Conservation (phyloP, 2,113 vertebrate genomes). For the Nothocercus julius region DNA sequence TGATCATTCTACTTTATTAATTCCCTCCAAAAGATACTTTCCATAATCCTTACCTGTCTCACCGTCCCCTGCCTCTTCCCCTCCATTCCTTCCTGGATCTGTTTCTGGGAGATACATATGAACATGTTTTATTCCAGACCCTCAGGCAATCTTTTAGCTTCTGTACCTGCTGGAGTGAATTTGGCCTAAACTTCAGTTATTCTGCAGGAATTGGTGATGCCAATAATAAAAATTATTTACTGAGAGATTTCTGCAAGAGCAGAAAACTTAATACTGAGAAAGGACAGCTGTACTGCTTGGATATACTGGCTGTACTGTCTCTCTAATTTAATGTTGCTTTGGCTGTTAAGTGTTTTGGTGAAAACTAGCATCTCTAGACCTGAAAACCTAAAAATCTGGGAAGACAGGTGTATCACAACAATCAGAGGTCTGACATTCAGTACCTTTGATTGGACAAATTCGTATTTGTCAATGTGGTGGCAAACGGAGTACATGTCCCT, state of each 20-base stretch:
- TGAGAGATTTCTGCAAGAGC: neutral
- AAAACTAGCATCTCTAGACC: neutral
- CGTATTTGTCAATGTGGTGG: neutral
- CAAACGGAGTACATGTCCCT: neutral
- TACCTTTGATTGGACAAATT: neutral
- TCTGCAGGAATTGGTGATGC: neutral
- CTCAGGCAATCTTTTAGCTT: neutral
- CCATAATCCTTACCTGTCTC: neutral
- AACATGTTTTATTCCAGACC: neutral
- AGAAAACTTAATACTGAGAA: neutral
- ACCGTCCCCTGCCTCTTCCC: neutral
- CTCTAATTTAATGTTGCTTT: neutral
- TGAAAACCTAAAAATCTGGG: neutral
- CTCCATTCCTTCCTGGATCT: neutral
- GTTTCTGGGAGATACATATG: neutral
- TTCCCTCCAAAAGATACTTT: neutral
- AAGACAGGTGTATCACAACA: neutral
- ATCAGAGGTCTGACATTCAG: neutral
- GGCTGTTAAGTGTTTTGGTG: neutral
- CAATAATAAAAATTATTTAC: neutral
- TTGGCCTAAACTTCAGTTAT: neutral
- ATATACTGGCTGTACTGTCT: neutral
- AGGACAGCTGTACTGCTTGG: neutral
- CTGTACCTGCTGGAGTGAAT: neutral
- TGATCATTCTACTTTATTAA: neutral